Evolutionary conservation across 2,888 invertebrate genomes (phyloP).

Genomic region (Sicus ferrugineus): DNA sequence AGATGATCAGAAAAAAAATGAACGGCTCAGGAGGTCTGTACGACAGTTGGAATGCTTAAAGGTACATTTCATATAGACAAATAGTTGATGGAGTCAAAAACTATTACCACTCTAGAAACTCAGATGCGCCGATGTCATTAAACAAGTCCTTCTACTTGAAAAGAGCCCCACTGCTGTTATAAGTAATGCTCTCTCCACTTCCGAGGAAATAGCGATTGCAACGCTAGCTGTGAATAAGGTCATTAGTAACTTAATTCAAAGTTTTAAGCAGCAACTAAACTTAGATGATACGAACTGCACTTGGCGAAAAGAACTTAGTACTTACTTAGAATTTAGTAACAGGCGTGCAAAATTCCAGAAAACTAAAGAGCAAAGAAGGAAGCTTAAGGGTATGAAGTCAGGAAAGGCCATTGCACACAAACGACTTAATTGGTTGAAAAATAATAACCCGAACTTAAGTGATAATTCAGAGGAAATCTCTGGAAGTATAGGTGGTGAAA

Average conservation of each 20-base stretch:
- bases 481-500: too few relatives aligned
- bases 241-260: constrained; percentile 45
- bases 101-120: constrained; percentile 45
- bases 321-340: constrained; percentile 56
- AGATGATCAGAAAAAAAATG: constrained; percentile 49
- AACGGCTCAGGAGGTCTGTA: constrained; percentile 49
- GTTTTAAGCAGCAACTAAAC: constrained; percentile 47
- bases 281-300: constrained; percentile 43
- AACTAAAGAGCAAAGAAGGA: constrained; percentile 50
- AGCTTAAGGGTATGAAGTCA: constrained; percentile 49
- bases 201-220: constrained; percentile 57
- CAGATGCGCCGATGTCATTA: constrained; percentile 52
- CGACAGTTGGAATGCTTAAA: constrained; percentile 53
- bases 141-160: constrained; percentile 49
- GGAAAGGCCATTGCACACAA: constrained; percentile 51
- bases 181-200: constrained; percentile 54
- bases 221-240: constrained; percentile 56
- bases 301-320: constrained; percentile 55
- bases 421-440: constrained; percentile 54
- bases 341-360: constrained; percentile 48
- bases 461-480: background rate
- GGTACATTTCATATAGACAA: constrained; percentile 34
- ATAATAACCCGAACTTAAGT: constrained; percentile 42
- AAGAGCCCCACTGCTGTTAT: constrained; percentile 51
- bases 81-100: too few relatives aligned